phyloP scores from a whole-genome alignment of 2,113 vertebrate species.

The Sigmodon hispidus region DNA sequence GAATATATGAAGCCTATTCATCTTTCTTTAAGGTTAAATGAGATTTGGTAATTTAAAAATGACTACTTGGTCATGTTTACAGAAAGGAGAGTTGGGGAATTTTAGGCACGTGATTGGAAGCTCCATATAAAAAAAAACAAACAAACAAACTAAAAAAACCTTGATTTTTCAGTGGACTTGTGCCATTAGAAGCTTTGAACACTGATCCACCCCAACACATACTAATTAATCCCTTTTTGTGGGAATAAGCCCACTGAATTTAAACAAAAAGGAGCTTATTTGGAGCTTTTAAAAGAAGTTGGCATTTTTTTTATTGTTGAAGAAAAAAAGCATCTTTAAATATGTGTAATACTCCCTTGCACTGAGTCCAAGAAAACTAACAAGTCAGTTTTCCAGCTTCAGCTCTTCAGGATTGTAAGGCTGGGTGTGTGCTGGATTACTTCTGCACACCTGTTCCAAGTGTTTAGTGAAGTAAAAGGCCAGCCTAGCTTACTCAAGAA shows the following conservation, averaged over 20 bases:
- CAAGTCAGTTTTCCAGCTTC: constrained; percentile 34
- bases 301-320: constrained; percentile 39
- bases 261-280: constrained; percentile 35
- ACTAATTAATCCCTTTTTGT: constrained; percentile 41
- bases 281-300: constrained; percentile 37
- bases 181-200: constrained; percentile 27
- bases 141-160: too few species aligned
- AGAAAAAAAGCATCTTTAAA: constrained; percentile 20
- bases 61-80: background rate
- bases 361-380: constrained; percentile 21
- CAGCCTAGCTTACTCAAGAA: constrained; percentile 34
- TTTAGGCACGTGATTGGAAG: constrained; percentile 27
- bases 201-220: background rate
- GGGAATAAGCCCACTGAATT: constrained; percentile 46
- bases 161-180: constrained; percentile 35
- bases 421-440: background rate
- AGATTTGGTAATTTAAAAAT: constrained; percentile 56
- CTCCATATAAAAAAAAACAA: constrained; percentile 21
- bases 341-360: constrained; percentile 37
- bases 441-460: background rate
- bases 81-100: constrained; percentile 15
- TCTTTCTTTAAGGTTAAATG: constrained; percentile 49
- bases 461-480: background rate
- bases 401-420: constrained; percentile 14
- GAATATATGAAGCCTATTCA: constrained; percentile 1